These are phyloP conservation scores for Climacteris rufus DNA, from an alignment of 2,113 vertebrate genomes.

Conservation along the genomic window DNA sequence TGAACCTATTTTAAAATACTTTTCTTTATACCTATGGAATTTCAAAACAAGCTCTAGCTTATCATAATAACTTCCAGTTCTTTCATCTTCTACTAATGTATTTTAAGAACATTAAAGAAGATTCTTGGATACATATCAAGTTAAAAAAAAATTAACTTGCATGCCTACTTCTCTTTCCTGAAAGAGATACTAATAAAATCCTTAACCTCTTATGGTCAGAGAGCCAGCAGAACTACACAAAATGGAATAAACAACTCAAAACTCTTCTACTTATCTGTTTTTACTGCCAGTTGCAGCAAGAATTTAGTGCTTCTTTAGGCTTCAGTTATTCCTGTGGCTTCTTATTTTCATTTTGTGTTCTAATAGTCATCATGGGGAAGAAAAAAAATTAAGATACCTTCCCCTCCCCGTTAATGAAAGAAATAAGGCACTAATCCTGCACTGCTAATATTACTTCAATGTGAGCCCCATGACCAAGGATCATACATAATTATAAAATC, in stretches of 20 bases:
- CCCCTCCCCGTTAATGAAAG: neutral
- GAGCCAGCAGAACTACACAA: neutral
- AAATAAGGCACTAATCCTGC: neutral
- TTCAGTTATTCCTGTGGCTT: neutral
- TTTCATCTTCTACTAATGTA: conserved; percentile 42
- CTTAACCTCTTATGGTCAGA: neutral
- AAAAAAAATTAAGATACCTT: neutral
- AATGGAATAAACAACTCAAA: neutral
- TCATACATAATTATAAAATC: neutral
- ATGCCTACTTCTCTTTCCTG: neutral
- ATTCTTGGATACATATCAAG: conserved; percentile 47
- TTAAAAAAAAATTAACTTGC: neutral
- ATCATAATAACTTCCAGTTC: conserved; percentile 12
- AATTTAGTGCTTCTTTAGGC: neutral
- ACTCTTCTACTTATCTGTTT: neutral
- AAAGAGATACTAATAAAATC: neutral
- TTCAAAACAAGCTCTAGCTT: conserved; percentile 47
- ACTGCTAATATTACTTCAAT: neutral
- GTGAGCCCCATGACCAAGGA: neutral
- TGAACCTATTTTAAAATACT: conserved; percentile 11
- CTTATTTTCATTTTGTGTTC: neutral
- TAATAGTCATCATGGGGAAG: neutral
- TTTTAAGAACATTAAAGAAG: conserved; percentile 24
- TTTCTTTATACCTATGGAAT: conserved; percentile 33
- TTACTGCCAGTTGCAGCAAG: neutral